Evolutionary conservation across 2,113 vertebrate genomes (phyloP).

Genomic region (Smithornis capensis): DNA sequence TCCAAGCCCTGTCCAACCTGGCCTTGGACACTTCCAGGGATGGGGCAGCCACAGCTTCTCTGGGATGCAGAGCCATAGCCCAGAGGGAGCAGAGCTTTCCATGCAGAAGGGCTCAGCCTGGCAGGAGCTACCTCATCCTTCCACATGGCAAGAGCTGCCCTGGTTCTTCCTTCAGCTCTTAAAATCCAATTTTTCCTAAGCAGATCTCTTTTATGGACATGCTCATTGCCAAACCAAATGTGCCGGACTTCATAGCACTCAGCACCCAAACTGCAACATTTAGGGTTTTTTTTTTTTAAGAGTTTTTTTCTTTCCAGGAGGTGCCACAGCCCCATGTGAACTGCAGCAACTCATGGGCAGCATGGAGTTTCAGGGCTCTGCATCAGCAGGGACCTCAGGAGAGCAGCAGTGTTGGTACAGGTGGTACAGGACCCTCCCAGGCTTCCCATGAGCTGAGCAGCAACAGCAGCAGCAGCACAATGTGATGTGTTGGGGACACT

Average conservation of each 20-base stretch:
- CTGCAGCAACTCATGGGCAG: background rate
- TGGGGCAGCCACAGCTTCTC: background rate
- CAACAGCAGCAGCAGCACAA: background rate
- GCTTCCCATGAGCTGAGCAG: rapidly evolving
- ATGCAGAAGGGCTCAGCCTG: background rate
- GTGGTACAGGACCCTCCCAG: background rate
- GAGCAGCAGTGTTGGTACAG: background rate
- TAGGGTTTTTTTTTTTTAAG: background rate
- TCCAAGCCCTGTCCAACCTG: background rate
- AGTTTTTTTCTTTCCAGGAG: background rate
- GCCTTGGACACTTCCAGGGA: background rate
- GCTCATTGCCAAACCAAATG: background rate
- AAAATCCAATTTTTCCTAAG: background rate
- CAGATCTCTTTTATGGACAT: rapidly evolving
- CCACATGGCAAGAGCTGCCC: background rate
- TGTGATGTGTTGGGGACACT: rapidly evolving
- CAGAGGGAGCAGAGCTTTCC: background rate
- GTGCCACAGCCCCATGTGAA: background rate
- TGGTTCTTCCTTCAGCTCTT: background rate
- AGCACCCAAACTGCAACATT: background rate
- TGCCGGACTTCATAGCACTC: background rate
- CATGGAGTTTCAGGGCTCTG: background rate
- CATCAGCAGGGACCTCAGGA: background rate
- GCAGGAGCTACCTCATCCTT: background rate
- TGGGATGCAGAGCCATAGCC: background rate